Base-by-base conservation (phyloP, 2,888 invertebrate species). In the Amorpha juglandis region DNA sequence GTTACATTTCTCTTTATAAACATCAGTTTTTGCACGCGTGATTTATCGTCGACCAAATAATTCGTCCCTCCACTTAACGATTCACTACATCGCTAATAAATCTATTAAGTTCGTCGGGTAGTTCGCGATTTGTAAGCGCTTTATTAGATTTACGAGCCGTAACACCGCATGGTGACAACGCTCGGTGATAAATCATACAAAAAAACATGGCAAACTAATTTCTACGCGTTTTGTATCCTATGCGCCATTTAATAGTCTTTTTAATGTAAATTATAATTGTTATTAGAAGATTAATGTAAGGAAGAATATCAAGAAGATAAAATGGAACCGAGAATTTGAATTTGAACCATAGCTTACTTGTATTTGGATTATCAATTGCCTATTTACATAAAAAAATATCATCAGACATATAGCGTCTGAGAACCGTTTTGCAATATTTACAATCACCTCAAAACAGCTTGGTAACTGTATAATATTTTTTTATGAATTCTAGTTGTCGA, bases 141-240 rank as follows among this genome's bases (percentile, higher is more conserved):
- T 38, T n/a, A 19, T 16, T 19, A 42, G 47, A 64, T 64, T 53
- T 55, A 64, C 45, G 64, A 52, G 12, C 45, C 64, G 64, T 16
- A 33, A 64, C 64, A 64, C 64, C 64, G 64, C 64, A 64, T 33
- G 45, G 33, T 53, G 53, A 55, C 45, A 64, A 55, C 45, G 42
- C 38, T 19, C 42, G 4, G 42, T 42, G 38, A 58, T 58, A 58
- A 58, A 58, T 58, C 58, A 58, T 16, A 16, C 0, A 14, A 58
- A 58, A 55, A 42, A 58, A 12, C 38, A 50, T 21, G 38, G 38
- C 9, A 6, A 4, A 58, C 58, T 58, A 58, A 58, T 58, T 58
- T 58, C 38, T 42, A 50, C 19, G 42, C 58, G 1, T 42, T 12
- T 12, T 38, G 38, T 38, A 38, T 55, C 38, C 38, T 16, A 16